These are phyloP conservation scores for Pampusana beccarii DNA, from an alignment of 2,113 vertebrate genomes.

Conservation along the genomic window DNA sequence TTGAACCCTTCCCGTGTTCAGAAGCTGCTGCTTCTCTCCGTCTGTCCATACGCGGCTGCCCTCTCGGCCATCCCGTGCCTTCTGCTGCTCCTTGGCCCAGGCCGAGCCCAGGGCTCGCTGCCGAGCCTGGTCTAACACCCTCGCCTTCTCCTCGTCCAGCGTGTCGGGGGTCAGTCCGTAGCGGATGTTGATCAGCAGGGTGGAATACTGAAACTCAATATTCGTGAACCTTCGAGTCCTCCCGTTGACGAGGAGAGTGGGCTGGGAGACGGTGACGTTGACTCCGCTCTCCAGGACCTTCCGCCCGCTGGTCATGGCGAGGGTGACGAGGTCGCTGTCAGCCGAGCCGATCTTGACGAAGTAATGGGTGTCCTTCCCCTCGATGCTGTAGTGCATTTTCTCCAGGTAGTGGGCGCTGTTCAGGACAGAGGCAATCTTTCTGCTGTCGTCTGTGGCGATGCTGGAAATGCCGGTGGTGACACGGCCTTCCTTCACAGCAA, in stretches of 20 bases:
- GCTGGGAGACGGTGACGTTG: slow-evolving; percentile 91
- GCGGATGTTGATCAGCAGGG: slow-evolving; percentile 90
- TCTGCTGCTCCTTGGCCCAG: slow-evolving; percentile 96
- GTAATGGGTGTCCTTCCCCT: slow-evolving; percentile 93
- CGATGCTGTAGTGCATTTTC: slow-evolving; percentile 94
- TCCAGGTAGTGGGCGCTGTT: slow-evolving; percentile 94
- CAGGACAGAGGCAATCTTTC: slow-evolving; percentile 91
- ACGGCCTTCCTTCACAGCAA: slow-evolving; percentile 92
- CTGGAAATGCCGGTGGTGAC: slow-evolving; percentile 88
- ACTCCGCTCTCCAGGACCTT: slow-evolving; percentile 92
- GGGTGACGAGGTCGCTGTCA: slow-evolving; percentile 89
- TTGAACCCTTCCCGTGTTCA: slow-evolving; percentile 91
- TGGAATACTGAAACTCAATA: slow-evolving; percentile 88
- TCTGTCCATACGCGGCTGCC: slow-evolving; percentile 97
- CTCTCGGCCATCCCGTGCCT: slow-evolving; percentile 90
- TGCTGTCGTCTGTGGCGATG: slow-evolving; percentile 91
- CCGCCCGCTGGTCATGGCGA: slow-evolving; percentile 91
- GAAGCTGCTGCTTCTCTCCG: slow-evolving; percentile 96
- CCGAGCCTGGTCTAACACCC: slow-evolving; percentile 92
- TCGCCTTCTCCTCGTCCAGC: slow-evolving; percentile 93
- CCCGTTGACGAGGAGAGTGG: slow-evolving; percentile 81
- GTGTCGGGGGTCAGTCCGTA: slow-evolving; percentile 90
- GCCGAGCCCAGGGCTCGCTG: slow-evolving; percentile 90
- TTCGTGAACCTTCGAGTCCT: slow-evolving; percentile 94
- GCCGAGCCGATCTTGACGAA: slow-evolving; percentile 94